Conservation (phyloP, 2,797 vertebrate genomes). For the Capromys pilorides region DNA sequence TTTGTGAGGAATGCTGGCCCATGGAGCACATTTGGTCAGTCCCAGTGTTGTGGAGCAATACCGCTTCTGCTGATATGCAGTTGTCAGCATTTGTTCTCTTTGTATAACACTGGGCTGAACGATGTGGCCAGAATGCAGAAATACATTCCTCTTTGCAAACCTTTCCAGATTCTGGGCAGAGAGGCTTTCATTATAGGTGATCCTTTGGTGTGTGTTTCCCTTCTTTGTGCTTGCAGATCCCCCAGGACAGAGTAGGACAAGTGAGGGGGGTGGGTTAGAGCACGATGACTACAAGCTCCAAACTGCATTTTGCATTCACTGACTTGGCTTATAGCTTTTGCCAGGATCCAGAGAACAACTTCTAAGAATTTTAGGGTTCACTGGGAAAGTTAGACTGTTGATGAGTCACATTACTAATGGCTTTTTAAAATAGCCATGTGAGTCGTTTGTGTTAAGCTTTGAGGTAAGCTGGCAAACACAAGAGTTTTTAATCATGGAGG, state of each 20-base stretch:
- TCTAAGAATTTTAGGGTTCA: background rate
- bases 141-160: background rate
- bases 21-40: background rate
- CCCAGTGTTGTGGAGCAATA: background rate
- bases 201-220: background rate
- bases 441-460: background rate
- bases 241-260: background rate
- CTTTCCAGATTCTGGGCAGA: background rate
- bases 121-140: background rate
- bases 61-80: background rate
- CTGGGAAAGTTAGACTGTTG: background rate
- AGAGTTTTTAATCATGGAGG: background rate
- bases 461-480: background rate
- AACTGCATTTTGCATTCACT: background rate
- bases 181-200: background rate
- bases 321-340: background rate
- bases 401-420: background rate
- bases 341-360: background rate
- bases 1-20: background rate
- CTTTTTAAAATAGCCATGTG: background rate
- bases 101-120: background rate
- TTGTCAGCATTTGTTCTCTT: background rate
- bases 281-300: background rate
- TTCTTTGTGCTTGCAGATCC: background rate
- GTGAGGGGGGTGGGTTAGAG: too few relatives aligned